Evolutionary conservation across 1,140 invertebrate genomes (phyloP).

Genomic region (Pantala flavescens): DNA sequence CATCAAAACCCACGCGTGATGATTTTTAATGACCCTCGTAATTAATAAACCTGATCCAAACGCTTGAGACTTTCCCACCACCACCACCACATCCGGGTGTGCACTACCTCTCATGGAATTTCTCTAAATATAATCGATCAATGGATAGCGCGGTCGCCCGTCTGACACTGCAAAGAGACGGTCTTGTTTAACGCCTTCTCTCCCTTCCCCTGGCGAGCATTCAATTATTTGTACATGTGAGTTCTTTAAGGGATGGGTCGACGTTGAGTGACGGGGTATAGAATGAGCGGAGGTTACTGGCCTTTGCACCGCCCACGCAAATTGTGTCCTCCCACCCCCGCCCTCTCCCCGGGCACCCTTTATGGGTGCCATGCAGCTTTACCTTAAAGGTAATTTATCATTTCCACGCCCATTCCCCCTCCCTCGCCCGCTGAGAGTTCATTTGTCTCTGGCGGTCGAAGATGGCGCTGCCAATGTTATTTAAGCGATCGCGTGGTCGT

Average conservation of each 20-base stretch:
- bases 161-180: no score
- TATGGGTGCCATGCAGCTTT: not conserved
- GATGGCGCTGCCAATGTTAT: no score
- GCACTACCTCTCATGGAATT: no score
- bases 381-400: not conserved
- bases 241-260: not conserved
- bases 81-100: no score
- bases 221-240: not conserved
- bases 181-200: no score
- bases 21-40: not conserved
- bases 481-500: no score
- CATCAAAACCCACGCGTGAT: not conserved
- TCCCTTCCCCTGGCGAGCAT: not conserved
- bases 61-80: no score
- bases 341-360: not conserved
- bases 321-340: not conserved
- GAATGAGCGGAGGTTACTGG: not conserved
- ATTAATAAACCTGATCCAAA: not conserved
- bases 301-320: not conserved
- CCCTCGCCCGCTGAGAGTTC: no score
- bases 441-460: no score
- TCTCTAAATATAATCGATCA: no score
- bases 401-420: not conserved
- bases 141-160: no score
- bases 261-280: not conserved